Evolutionary conservation across 2,888 invertebrate species (phyloP).

Genomic region (Chymomyza procnemis): DNA sequence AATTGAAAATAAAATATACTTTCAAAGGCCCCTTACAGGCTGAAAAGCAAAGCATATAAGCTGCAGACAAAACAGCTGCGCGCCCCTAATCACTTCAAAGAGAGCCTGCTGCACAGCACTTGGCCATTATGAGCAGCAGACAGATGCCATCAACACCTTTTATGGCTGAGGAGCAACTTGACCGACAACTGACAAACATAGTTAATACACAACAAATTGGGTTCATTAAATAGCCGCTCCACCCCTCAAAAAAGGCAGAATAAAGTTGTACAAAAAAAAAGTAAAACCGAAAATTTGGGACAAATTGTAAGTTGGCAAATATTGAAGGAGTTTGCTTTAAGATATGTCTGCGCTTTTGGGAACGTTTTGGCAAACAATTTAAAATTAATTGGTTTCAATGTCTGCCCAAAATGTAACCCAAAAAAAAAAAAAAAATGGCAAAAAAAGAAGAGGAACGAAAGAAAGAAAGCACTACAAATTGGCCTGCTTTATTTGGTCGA

Average conservation of each 20-base stretch:
- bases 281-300: neutral
- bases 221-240: neutral
- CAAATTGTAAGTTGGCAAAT: conserved; percentile 1
- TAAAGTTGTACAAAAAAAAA: neutral
- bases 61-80: neutral
- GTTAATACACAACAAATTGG: conserved; percentile 3
- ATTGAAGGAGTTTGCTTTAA: neutral
- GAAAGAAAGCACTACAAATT: conserved; percentile 50
- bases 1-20: neutral
- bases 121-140: neutral
- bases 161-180: neutral
- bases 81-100: neutral
- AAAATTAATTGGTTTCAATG: conserved; percentile 71
- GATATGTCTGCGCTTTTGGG: neutral
- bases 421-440: neutral
- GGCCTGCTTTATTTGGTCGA: conserved; percentile 43
- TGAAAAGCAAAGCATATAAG: neutral
- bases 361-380: conserved; percentile 50
- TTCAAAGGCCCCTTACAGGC: no score
- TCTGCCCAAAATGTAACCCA: conserved; percentile 40
- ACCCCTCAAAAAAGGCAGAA: neutral
- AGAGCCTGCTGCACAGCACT: neutral
- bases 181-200: neutral
- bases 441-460: neutral
- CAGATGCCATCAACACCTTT: conserved; percentile 1